Base-by-base conservation (phyloP, 2,888 invertebrate species). In the Pomacea canaliculata region DNA sequence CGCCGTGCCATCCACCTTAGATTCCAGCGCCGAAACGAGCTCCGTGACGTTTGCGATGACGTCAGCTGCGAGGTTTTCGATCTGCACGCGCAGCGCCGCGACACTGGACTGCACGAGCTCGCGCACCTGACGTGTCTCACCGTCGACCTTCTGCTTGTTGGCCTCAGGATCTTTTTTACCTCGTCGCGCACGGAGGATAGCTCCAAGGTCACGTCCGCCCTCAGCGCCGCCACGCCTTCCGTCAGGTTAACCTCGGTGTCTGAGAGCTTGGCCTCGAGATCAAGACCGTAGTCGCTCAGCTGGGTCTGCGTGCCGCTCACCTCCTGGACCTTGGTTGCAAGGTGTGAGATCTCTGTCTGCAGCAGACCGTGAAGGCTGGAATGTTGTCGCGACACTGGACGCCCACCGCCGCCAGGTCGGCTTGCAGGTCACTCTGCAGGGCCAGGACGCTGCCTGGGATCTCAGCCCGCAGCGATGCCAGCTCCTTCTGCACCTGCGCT, bases 201-300 rank as follows among this genome's bases (percentile, higher is more conserved):
- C 19, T 27, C 48, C 27, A 27, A 59, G 49, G 46, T 49, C 37
- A n/a, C 59, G 19, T 48, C 68, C 37, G 49, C n/a, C 68, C 51
- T 62, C 68, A 68, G 5, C n/a, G 13, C 68, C 27, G 27, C 19
- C 37, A 68, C 48, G 3, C 23, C 19, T 5, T 46, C 48, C 10
- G n/a, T 27, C 68, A 68, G 68, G 18, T 2, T 19, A 19, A 19
- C 19, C 23, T 37, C 23, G 37, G 37, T 46, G 48, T 68, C 68
- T 16, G 23, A 9, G 12, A 74, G 60, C 13, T 18, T 62, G 13
- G 56, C 60, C 18, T 49, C 27, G 10, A 74, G 27, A 23, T 12
- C 27, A 19, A 48, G 23, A 60, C 60, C 59, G 74, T 74, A 68
- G 69, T 74, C 68, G 49, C 13, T 18, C 49, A 74, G 69, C 27